Base-by-base conservation (phyloP, 2,888 invertebrate genomes). In the Scaptomyza parva region DNA sequence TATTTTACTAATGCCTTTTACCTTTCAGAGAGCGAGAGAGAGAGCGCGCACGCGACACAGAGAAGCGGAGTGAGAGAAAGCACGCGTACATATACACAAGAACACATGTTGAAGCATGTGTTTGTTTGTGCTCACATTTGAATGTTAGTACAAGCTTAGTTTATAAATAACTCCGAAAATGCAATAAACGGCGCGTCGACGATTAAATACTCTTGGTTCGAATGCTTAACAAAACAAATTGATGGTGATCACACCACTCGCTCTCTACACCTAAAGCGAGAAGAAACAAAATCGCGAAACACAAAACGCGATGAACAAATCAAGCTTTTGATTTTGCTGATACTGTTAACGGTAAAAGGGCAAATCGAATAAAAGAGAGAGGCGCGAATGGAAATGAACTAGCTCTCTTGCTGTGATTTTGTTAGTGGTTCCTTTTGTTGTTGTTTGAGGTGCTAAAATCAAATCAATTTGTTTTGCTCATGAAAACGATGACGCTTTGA, bases 301-400 rank as follows among this genome's bases (percentile, higher is more conserved):
- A 65, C 53, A 54, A 76, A 54, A 67, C 70, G 60, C 59, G 68
- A 70, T 73, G 67, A 59, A 59, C 50, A 80, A 76, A 80, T 80
- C 66, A 76, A 71, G 70, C 74, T 74, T 65, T 65, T 62, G 52
- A 75, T 61, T 74, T 74, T 75, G 52, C 75, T 71, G 75, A 77
- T 74, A 77, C 59, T 77, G 58, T 54, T 76, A 84, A 84, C 78
- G 68, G 76, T 73, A 73, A 78, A 64, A 81, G 78, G 76, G 73
- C 84, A 83, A 75, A 30, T 65, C 70, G 58, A 64, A 65, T 54
- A 60, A 62, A 54, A 62, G 45, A 52, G 52, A 35, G 33, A 33
- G 26, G n/a, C n/a, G n/a, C n/a, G n/a, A n/a, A n/a, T n/a, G n/a
- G n/a, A n/a, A 7, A 47, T 26, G 59, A 37, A 37, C 37, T 37